A percentile compares a stretch with the other conserved stretches of the same genome.
phyloP scores from a whole-genome alignment of 2,113 vertebrate genomes.

The Myiagra hebetior region DNA sequence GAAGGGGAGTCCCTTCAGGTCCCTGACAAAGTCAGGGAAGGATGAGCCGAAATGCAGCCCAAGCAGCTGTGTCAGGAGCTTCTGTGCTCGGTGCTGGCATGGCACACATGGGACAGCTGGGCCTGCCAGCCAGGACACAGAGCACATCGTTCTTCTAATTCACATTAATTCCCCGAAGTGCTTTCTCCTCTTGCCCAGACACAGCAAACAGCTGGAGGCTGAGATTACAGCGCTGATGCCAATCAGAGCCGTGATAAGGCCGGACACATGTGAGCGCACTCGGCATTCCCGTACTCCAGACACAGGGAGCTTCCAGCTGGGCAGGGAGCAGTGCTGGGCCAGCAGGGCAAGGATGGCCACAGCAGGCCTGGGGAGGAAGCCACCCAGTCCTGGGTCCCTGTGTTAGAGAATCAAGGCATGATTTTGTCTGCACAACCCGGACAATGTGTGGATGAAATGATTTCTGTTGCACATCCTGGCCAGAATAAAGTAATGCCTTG shows the following conservation, averaged over 20 bases:
- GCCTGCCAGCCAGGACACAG: background rate
- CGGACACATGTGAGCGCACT: fast-evolving
- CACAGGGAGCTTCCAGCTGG: background rate
- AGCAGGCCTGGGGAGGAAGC: background rate
- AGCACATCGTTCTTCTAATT: background rate
- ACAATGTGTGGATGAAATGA: background rate
- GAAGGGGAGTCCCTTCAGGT: background rate
- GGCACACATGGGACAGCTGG: slow-evolving; percentile 10
- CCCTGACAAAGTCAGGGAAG: background rate
- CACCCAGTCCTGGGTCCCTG: background rate
- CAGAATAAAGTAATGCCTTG: background rate
- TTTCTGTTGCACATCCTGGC: background rate
- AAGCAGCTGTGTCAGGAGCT: background rate
- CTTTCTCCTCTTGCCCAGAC: background rate
- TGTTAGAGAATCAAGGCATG: background rate
- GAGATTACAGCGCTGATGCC: background rate
- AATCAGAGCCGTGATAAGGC: background rate
- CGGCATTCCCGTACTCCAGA: background rate
- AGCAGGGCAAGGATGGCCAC: background rate
- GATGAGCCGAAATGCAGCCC: fast-evolving
- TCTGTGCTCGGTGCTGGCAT: background rate
- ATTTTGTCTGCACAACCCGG: background rate
- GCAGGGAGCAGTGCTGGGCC: background rate
- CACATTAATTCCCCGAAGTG: background rate
- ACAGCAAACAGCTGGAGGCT: slow-evolving; percentile 33